phyloP scores from a whole-genome alignment of 2,888 invertebrate species.

The Reticulitermes lucifugus region DNA sequence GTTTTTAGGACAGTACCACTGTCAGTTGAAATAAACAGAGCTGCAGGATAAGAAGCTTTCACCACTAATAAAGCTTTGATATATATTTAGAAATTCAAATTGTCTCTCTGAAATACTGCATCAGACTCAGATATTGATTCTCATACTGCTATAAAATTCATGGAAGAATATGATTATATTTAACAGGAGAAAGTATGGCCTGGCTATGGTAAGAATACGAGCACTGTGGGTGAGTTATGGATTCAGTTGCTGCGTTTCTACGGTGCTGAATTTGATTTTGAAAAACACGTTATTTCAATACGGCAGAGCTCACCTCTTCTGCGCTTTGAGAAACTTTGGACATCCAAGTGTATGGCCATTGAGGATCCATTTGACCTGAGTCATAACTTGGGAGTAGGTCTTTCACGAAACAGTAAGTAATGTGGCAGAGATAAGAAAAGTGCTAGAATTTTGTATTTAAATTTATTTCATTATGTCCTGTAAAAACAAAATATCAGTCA shows the following conservation, averaged over 20 bases:
- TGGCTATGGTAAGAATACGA: conserved; percentile 62
- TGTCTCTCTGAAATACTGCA: too few species aligned
- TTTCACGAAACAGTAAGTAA: conserved; percentile 67
- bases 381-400: conserved; percentile 69
- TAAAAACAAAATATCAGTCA: too few species aligned
- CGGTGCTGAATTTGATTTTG: conserved; percentile 66
- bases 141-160: too few species aligned
- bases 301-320: conserved; percentile 63
- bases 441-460: too few species aligned
- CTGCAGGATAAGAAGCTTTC: too few species aligned
- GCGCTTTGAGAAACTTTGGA: conserved; percentile 69
- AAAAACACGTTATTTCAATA: conserved; percentile 65
- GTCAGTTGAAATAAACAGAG: too few species aligned
- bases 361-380: conserved; percentile 72
- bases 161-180: conserved; percentile 18
- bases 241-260: conserved; percentile 68
- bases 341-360: conserved; percentile 66
- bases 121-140: too few species aligned
- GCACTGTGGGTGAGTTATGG: conserved; percentile 66
- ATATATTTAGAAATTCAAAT: too few species aligned
- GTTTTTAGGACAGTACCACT: too few species aligned
- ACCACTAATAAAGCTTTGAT: too few species aligned
- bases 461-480: too few species aligned
- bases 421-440: background rate
- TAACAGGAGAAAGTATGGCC: conserved; percentile 61